Evolutionary conservation across 2,113 vertebrate genomes (phyloP).

Genomic region (Stictonetta naevosa): DNA sequence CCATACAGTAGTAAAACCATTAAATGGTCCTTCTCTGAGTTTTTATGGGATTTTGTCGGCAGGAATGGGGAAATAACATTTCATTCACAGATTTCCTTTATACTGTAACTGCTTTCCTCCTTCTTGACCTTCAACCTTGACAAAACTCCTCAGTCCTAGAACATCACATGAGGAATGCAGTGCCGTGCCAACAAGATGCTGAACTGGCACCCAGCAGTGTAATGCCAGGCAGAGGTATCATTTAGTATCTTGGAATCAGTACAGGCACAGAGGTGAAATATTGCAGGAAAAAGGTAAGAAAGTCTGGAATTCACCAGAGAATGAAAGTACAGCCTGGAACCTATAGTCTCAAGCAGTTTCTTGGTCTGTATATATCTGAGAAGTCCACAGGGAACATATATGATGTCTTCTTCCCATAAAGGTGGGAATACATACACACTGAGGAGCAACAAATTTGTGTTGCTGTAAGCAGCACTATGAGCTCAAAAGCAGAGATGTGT

Average conservation of each 20-base stretch:
- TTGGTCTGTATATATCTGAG: not conserved
- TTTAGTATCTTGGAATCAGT: not conserved
- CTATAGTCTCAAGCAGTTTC: not conserved
- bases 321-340: not conserved
- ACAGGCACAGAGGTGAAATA: not conserved
- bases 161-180: fast-evolving
- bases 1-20: not conserved
- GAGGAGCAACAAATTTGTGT: not conserved
- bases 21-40: not conserved
- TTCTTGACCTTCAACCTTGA: not conserved
- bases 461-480: not conserved
- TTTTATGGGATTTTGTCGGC: not conserved
- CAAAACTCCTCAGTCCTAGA: not conserved
- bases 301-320: not conserved
- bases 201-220: not conserved
- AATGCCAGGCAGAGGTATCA: not conserved
- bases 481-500: not conserved
- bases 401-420: not conserved
- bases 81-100: not conserved
- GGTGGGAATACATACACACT: not conserved
- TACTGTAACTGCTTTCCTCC: not conserved
- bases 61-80: not conserved
- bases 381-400: not conserved
- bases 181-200: fast-evolving
- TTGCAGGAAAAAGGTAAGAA: not conserved